Evolutionary conservation across 1,140 invertebrate species (phyloP).

Genomic region (Copidosoma floridanum): DNA sequence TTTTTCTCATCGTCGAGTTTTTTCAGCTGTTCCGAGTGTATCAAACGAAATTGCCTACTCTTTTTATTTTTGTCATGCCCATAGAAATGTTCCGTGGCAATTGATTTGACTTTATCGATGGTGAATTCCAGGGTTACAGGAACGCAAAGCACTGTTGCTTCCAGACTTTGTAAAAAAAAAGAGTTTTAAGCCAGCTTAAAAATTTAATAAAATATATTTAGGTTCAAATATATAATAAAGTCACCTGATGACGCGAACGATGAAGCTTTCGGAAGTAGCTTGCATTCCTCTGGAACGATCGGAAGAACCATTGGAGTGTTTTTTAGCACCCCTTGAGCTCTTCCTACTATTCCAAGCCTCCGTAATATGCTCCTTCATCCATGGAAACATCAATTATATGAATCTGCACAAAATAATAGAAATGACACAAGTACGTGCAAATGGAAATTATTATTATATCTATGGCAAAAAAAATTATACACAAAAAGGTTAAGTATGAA

Average conservation of each 20-base stretch:
- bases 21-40: constrained; percentile 43
- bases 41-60: constrained; percentile 42
- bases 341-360: constrained; percentile 51
- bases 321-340: constrained; percentile 41
- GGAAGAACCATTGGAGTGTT: constrained; percentile 38
- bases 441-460: no score
- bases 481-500: no score
- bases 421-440: no score
- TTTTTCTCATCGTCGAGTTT: constrained; percentile 44
- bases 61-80: constrained; percentile 39
- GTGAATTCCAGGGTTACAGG: constrained; percentile 45
- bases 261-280: constrained; percentile 40
- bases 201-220: background rate
- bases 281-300: constrained; percentile 34
- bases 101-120: constrained; percentile 48
- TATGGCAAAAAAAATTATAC: no score
- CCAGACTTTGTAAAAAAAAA: constrained; percentile 39
- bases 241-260: constrained; percentile 50
- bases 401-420: no score
- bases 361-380: constrained; percentile 48
- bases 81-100: constrained; percentile 52
- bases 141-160: constrained; percentile 44
- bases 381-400: constrained; percentile 54
- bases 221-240: background rate
- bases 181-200: constrained; percentile 9